Conservation (phyloP, 2,797 vertebrate genomes). For the Alcedo atthis region DNA sequence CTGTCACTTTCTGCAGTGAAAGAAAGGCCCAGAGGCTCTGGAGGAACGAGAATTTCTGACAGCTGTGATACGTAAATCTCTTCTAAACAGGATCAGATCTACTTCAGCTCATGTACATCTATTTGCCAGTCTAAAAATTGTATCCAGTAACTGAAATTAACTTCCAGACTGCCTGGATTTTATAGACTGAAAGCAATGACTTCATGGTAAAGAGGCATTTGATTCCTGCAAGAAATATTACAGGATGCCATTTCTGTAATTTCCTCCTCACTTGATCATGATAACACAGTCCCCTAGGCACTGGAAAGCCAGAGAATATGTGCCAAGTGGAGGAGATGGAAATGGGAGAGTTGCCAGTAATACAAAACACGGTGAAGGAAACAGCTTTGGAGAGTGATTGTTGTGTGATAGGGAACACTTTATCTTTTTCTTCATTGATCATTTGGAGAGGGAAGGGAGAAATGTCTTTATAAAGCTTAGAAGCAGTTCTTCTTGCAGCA, state of each 20-base stretch:
- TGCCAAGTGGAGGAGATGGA: slow-evolving; percentile 26
- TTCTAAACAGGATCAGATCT: background rate
- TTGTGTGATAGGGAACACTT: background rate
- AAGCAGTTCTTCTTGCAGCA: background rate
- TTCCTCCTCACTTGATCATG: background rate
- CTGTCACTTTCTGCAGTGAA: background rate
- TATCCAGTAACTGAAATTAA: background rate
- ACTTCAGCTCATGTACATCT: background rate
- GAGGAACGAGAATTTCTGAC: background rate
- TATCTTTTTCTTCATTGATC: slow-evolving; percentile 10
- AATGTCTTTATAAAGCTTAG: background rate
- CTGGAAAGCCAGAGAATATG: background rate
- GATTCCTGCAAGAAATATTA: slow-evolving; percentile 4
- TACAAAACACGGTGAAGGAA: background rate
- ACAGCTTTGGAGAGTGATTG: background rate
- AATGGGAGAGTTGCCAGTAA: background rate
- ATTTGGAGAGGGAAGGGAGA: background rate
- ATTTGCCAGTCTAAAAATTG: background rate
- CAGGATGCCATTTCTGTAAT: slow-evolving; percentile 15
- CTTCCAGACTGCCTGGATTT: background rate
- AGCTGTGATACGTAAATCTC: background rate
- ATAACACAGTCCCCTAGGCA: slow-evolving; percentile 22
- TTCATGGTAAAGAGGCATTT: slow-evolving; percentile 11
- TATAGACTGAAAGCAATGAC: background rate
- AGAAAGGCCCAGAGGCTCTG: background rate